Evolutionary conservation across 2,888 invertebrate genomes (phyloP).

Genomic region (Lagria hirta): DNA sequence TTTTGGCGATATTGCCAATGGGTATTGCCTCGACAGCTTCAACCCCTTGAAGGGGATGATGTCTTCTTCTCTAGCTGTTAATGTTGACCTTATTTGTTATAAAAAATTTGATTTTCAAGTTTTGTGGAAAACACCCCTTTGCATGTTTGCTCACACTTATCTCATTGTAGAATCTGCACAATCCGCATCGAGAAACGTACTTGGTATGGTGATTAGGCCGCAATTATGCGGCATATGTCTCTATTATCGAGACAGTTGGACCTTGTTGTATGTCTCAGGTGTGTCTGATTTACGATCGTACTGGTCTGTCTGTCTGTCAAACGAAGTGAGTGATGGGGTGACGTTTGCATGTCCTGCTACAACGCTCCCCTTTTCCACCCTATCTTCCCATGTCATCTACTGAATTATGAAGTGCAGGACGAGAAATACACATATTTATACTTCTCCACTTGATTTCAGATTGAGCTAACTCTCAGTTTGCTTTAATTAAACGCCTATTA

Average conservation of each 20-base stretch:
- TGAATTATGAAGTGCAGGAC: constrained; percentile 15
- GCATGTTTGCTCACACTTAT: constrained; percentile 16
- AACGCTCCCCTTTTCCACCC: constrained; percentile 17
- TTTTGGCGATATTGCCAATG: constrained; percentile 8
- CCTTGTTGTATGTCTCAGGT: constrained; percentile 51
- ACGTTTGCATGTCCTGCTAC: constrained; percentile 36
- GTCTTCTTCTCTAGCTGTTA: too few species aligned
- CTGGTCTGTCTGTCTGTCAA: constrained; percentile 33
- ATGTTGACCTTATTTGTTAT: too few species aligned
- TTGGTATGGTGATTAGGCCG: constrained; percentile 46
- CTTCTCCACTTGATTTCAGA: too few species aligned
- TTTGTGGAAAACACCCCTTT: constrained; percentile 8
- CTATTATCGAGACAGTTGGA: constrained; percentile 50
- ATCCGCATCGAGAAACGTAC: constrained; percentile 6
- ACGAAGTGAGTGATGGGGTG: constrained; percentile 46
- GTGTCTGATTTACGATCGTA: constrained; percentile 50
- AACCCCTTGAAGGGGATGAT: constrained; percentile 3
- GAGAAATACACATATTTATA: too few species aligned
- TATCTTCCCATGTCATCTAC: constrained; percentile 14
- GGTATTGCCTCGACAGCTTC: constrained; percentile 9
- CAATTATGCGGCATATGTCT: constrained; percentile 52
- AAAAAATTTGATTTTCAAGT: too few species aligned
- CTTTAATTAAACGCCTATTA: too few species aligned
- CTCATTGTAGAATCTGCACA: constrained; percentile 18
- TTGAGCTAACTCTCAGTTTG: too few species aligned